Evolutionary conservation across 2,113 vertebrate species (phyloP), one percentile per base, ranked within the genome.

Genomic region (Nycticebus coucang): DNA sequence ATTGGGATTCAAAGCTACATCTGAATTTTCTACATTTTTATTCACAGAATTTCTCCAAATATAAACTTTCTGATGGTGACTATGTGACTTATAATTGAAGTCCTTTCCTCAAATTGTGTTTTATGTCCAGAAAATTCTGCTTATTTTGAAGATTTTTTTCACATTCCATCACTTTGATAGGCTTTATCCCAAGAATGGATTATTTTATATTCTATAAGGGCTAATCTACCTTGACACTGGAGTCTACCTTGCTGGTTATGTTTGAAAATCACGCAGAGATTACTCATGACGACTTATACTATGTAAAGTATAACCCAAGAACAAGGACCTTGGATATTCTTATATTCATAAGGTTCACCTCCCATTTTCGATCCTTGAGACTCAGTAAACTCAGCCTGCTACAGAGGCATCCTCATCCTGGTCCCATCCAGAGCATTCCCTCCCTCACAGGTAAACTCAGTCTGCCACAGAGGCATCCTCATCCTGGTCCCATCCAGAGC

Each of bases 281-380:
- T 95, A 92, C 37, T 94, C 62, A 83, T 19, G 19, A 80, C 82
- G 78, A 83, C n/a, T 89, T 75, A 79, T 45, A 93, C 74, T 83
- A 74, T 60, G 45, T 87, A 91, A 93, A 94, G 87, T 95, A 87
- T 66, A 98, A 91, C 55, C 66, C 90, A 95, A 79, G 50, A 94
- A 81, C 50, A 95, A 92, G n/a, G 15, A 94, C 60, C 57, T 96
- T 89, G 89, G 59, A 96, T 64, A 91, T 88, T 97, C 87, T 96
- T 94, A 94, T 11, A 97, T 83, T 95, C 85, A 30, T 81, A 94
- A 68, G 75, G 57, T 84, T 93, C 87, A 93, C 94, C 94, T 93
- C 79, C 86, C 45, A 96, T 50, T 87, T 96, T 91, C 26, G 60
- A 5, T 82, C 83, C 95, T 15, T 89, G 93, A 92, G 77, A 91